Base-by-base conservation (phyloP, 1,140 invertebrate species). In the Drosophila parabipectinata region DNA sequence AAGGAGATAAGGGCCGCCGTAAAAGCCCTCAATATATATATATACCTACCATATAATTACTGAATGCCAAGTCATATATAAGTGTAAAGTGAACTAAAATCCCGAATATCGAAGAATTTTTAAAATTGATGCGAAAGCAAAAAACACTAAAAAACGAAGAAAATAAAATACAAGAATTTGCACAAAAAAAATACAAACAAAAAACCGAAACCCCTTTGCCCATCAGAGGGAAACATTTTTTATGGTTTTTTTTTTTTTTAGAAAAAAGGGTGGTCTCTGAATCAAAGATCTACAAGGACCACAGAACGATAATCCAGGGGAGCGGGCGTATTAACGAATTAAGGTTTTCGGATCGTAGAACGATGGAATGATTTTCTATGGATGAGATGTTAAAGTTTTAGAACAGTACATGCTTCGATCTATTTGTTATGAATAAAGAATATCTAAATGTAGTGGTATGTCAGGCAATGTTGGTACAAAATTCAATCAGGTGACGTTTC, bases 401-500 rank as follows among this genome's bases (percentile, higher is more conserved):
- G 34, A 51, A 75, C 52, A 45, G 34, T 15, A 48, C 37, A 64
- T 15, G 41, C 39, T 55, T 21, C 21, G 37, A 48, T 34, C 34
- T 14, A 53, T 68, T 44, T 30, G 68, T 50, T 64, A 78, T 53
- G 18, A 18, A 41, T 60, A 63, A 48, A 51, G 57, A 26, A 67
- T 61, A 66, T 63, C 45, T 47, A 60, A 9, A 52, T 58, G 67
- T 47, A 18, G 57, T 52, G 48, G 34, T 56, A 55, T 61, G 57
- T 52, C 57, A 59, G 77, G 58, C 74, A 87, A 85, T 55, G 82
- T 88, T 87, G 82, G 82, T 87, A 87, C 82, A 87, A 87, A 87
- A 75, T 78, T 72, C 87, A 75, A 87, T 87, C 82, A 87, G 82
- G 82, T 84, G 73, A 66, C 57, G 64, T 85, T 76, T 80, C 50